Evolutionary conservation across 2,797 vertebrate genomes (phyloP).

Genomic region (Yasuhikotakia modesta): DNA sequence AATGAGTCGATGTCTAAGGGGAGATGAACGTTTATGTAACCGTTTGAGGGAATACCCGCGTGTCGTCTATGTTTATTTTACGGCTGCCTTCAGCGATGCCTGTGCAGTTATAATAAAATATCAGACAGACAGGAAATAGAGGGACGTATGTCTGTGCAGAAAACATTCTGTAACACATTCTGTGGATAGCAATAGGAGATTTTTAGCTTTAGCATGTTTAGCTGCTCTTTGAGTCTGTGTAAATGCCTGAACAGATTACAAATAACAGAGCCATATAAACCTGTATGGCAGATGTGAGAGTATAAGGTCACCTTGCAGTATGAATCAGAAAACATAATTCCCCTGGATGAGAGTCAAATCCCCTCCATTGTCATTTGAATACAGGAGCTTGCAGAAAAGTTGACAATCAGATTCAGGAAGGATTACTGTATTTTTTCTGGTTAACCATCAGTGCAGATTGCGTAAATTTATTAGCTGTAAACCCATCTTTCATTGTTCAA

Average conservation of each 20-base stretch:
- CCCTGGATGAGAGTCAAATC: slow-evolving; percentile 43
- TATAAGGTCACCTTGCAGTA: slow-evolving; percentile 51
- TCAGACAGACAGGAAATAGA: slow-evolving; percentile 7
- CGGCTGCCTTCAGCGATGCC: neutral
- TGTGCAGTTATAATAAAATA: slow-evolving; percentile 17
- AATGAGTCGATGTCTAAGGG: neutral
- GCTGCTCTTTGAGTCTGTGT: neutral
- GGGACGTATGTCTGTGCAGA: neutral
- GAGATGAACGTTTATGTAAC: neutral
- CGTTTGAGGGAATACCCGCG: slow-evolving; percentile 5
- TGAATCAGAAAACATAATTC: slow-evolving; percentile 34
- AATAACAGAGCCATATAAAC: neutral
- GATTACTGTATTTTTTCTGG: slow-evolving; percentile 67
- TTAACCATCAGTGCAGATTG: slow-evolving; percentile 64
- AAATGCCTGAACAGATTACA: neutral
- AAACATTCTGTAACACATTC: too few species aligned
- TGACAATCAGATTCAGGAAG: slow-evolving; percentile 56
- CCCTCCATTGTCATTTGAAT: slow-evolving; percentile 34
- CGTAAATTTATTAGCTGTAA: slow-evolving; percentile 65
- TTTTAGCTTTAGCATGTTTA: neutral
- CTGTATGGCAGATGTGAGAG: slow-evolving; percentile 15
- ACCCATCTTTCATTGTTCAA: slow-evolving; percentile 67
- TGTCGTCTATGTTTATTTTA: neutral
- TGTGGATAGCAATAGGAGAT: neutral
- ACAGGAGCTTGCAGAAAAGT: slow-evolving; percentile 5